Evolutionary conservation across 2,888 invertebrate genomes (phyloP).

Genomic region (Nineta flava): DNA sequence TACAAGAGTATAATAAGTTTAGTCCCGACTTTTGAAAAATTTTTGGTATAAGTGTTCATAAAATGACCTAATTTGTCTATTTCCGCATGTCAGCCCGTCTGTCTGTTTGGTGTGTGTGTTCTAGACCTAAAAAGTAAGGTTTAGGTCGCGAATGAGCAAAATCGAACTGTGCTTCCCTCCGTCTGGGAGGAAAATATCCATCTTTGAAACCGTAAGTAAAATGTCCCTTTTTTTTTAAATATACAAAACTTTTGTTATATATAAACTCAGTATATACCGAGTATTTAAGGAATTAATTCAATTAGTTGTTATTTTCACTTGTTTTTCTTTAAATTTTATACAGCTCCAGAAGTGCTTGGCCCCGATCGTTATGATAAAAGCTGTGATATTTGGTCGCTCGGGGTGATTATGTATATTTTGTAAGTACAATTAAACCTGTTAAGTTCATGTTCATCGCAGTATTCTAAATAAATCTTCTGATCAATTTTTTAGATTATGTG

Average conservation of each 20-base stretch:
- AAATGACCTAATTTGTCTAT: no score
- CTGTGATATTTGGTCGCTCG: conserved; percentile 98
- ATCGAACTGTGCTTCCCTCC: no score
- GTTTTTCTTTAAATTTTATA: conserved; percentile 11
- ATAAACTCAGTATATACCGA: not conserved
- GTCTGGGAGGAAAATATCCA: no score
- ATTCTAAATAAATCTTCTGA: not conserved
- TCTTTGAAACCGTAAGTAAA: no score
- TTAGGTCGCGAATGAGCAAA: no score
- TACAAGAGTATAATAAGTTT: no score
- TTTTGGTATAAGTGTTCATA: no score
- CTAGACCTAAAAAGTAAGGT: no score
- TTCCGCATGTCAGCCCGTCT: no score
- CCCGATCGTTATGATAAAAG: conserved; percentile 97
- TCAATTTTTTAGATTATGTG: conserved; percentile 60
- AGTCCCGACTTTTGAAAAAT: no score
- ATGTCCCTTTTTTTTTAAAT: not conserved
- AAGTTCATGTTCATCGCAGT: no score
- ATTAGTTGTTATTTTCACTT: not conserved
- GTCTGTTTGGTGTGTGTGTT: no score
- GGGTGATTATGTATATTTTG: conserved; percentile 98
- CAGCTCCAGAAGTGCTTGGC: conserved; percentile 63
- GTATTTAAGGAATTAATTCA: not conserved
- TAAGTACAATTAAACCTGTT: conserved; percentile 36
- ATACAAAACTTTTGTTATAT: not conserved